Base-by-base conservation (phyloP, 2,113 vertebrate species). In the Galeopterus variegatus region DNA sequence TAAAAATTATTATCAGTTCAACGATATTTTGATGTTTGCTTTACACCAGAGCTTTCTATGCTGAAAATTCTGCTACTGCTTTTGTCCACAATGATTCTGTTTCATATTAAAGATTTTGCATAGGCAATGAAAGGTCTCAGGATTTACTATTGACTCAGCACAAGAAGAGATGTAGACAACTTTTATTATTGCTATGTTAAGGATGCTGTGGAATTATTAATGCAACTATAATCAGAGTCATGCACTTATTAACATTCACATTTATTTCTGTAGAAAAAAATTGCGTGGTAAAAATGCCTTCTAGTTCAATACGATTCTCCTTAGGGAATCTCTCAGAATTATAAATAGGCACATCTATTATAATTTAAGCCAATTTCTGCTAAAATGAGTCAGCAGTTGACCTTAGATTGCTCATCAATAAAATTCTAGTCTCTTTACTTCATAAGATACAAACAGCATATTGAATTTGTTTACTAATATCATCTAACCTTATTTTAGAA, bases 321-420 rank as follows among this genome's bases (percentile, higher is more conserved):
- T 56, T 80, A 58, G 64, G 50, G 93, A 96, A 88, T 90, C 56
- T 87, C 80, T 97, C 69, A 88, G 82, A 93, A 85, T 96, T 95
- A 87, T 87, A 94, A 98, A 96, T 93, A 96, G 76, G 7, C 54
- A 84, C 41, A 89, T 98, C 73, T 97, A 84, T 88, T 96, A 88
- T 87, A 95, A 95, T 77, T 91, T 92, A 90, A 62, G 75, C 72
- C 67, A 93, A 69, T 95, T 91, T 96, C 81, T 92, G 75, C 65
- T 92, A 48, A 82, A 90, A 62, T 97, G 96, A 97, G 84, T 97
- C 96, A 97, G 95, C 96, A 96, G 90, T 88, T 95, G 92, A 97
- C 87, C 80, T 96, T 79, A 94, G 65, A 75, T 84, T 87, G 15
- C 48, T 97, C 90, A 97, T 96, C 95, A 88, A 88, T 97, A 98